Evolutionary conservation across 35 echinoderm and acorn worm species (phyloP), one percentile per base, ranked within the genome.

Genomic region (Stichopus chloronotus): DNA sequence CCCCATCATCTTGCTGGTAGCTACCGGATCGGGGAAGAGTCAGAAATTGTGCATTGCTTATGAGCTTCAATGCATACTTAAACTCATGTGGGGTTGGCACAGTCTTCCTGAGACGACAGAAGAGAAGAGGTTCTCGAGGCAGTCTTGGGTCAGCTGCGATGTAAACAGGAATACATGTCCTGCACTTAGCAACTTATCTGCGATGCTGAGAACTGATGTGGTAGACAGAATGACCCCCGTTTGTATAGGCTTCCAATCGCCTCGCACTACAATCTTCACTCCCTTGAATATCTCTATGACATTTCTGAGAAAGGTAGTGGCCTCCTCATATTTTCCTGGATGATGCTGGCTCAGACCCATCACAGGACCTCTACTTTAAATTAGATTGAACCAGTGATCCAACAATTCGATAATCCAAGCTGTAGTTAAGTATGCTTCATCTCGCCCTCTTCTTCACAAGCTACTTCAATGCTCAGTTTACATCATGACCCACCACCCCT

Each of bases 351-450:
- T 92, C 20, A 95, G 23, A 14, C 79, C 90, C 90, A 95, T 87
- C n/a, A 90, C 87, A 10, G 87, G 87, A 91, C 83, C 72, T 12
- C 87, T 79, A 30, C 93, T 94, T 24, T 86, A 92, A 71, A 94
- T 91, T 9, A 94, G 87, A 10, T 93, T 72, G 65, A 93, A 93
- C 59, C 83, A 93, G 8, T 56, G 17, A 9, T 89, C 88, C 7
- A 86, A 19, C 7, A n/a, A 14, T 1, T 93, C 71, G 5, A 77
- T 16, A 78, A 88, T 59, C 60, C 86, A 79, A 56, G 25, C 65
- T 11, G 65, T 71, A n/a, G 65, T 71, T 9, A 71, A n/a, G 9
- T 9, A 11, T 11, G 9, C n/a, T n/a, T n/a, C 9, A 6, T 8
- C n/a, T 19, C 8, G 30, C 7, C 59, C 23, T 63, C 60, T n/a